Base-by-base conservation (phyloP, 2,113 vertebrate species). In the Larimichthys polyactis region DNA sequence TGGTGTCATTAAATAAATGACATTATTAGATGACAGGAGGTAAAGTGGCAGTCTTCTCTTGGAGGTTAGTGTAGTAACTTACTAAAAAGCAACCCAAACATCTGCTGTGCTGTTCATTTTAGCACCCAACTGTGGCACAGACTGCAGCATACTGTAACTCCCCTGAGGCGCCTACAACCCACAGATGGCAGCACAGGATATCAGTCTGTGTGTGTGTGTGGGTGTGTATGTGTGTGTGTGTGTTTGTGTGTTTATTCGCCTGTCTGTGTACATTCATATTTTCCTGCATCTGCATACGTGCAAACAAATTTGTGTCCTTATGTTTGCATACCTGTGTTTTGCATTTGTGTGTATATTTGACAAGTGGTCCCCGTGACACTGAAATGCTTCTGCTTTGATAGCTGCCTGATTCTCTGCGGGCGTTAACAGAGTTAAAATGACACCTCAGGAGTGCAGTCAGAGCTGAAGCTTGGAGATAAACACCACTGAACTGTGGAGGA, bases 101-200 rank as follows among this genome's bases (percentile, higher is more conserved):
- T 91, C 91, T 91, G 91, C 71, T 78, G 7, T 29, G 63, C 29
- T 63, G 75, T 75, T 87, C 85, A 75, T 74, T 89, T 87, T 76
- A 81, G 58, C 89, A 85, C 75, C 88, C 81, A 82, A 87, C 88
- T 91, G 88, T 83, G 85, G 82, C 75, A 6, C 55, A 70, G 69
- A 85, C 75, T 87, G 81, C 57, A 82, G 60, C 79, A 16, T n/a
- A 69, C 71, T 64, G 36, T 29, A 82, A 71, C 58, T 76, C 86
- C 76, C 88, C 32, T 11, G 83, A 81, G 88, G 71, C 67, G 79
- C 51, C 49, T 20, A 20, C 58, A n/a, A 71, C 49, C 77, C 62
- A 87, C 86, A 91, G 89, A 90, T 89, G 88, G 86, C 84, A 79
- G 73, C 78, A 65, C 51, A 77, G 60, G 67, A 87, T 67, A 71